Evolutionary conservation across 2,113 vertebrate genomes (phyloP), one percentile per base, ranked within the genome.

Genomic region (Trachemys scripta): DNA sequence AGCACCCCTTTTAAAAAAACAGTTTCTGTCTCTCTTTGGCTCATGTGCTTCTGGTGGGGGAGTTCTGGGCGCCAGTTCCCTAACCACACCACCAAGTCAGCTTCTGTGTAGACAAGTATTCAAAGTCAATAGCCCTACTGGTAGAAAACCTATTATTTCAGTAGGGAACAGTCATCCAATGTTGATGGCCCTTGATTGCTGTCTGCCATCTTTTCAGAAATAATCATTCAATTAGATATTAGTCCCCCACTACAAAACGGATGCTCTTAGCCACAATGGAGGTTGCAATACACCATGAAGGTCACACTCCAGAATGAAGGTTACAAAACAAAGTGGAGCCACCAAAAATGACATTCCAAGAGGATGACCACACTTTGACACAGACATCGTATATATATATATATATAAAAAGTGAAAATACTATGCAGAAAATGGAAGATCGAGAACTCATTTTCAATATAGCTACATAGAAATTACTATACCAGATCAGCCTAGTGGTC

Each of bases 211-310:
- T 88, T 80, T 87, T 80, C 14, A 62, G 17, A 2, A 35, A 35
- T 78, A 59, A 10, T 50, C 6, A 12, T 27, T 80, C 78, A 49
- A 25, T 27, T 47, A 78, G 24, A 27, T 78, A 78, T 47, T 25
- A 49, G 5, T n/a, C 3, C 2, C 2, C 5, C 1, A 2, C 5
- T 47, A 25, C 10, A 2, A 42, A 5, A 22, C 12, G 3, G 57
- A 35, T 90, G 1, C 42, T 80, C 35, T 19, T n/a, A 69, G 3
- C 29, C 13, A 4, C 49, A 75, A n/a, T 12, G 2, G 65, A 27
- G 17, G 38, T 27, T 85, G 20, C 69, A 22, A 78, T 62, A 69
- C 5, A 13, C 4, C 3, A 17, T 13, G 62, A 79, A 22, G 3
- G 22, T 35, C 29, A 31, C 29, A 62, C 56, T 81, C 29, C 7